Percentiles rank a stretch among this genome's conserved stretches.
phyloP scores from a whole-genome alignment of 30 jellyfish, hydroid and myxozoan species.

The Mastigias papua region DNA sequence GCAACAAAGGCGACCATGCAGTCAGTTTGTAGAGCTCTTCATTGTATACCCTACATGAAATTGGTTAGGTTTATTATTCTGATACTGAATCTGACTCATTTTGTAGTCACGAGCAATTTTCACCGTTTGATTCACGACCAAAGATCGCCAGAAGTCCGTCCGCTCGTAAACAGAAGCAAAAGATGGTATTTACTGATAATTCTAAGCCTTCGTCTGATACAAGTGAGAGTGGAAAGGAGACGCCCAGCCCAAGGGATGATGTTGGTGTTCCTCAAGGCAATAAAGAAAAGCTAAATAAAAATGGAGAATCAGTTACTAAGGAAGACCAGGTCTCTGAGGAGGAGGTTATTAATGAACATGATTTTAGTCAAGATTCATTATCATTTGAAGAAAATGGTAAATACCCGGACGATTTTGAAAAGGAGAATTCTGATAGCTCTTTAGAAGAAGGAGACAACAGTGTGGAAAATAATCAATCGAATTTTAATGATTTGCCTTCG shows the following conservation, averaged over 20 bases:
- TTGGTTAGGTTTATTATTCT: too few species aligned
- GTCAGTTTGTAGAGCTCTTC: too few species aligned
- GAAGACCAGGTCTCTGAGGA: not conserved
- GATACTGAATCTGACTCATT: too few species aligned
- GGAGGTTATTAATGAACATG: not conserved
- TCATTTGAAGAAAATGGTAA: constrained; percentile 19
- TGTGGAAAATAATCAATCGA: not conserved
- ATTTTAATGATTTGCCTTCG: not conserved
- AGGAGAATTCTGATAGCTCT: constrained; percentile 2
- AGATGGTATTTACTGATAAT: not conserved
- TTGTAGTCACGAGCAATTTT: constrained; percentile 28
- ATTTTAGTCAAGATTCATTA: constrained; percentile 14
- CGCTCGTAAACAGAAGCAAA: constrained; percentile 69
- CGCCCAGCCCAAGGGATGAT: constrained; percentile 53
- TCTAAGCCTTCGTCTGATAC: constrained; percentile 64
- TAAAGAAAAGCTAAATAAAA: too few species aligned
- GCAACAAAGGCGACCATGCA: too few species aligned
- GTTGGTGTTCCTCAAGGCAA: not conserved
- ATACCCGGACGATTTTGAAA: not conserved
- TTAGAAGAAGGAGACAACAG: not conserved
- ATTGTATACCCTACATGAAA: too few species aligned
- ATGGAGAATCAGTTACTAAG: not conserved
- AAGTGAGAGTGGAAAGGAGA: constrained; percentile 66
- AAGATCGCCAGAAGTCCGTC: constrained; percentile 79
- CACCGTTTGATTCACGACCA: constrained; percentile 86